A percentile compares a stretch with the other conserved stretches of the same genome.
These are phyloP conservation scores for Nyctibius grandis DNA, from an alignment of 2,797 vertebrate genomes.

Conservation along the genomic window DNA sequence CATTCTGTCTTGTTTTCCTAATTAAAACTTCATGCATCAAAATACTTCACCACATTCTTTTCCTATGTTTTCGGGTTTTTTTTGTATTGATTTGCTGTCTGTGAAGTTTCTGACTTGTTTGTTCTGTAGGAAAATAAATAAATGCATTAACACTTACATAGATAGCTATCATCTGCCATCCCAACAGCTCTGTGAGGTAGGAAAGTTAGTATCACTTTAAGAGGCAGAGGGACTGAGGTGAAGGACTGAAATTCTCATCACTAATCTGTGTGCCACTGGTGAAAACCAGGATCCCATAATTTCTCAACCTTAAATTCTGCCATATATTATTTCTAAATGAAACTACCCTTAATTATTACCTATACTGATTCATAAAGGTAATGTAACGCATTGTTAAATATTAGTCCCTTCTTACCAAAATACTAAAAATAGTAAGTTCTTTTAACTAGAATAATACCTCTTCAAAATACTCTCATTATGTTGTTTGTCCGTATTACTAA, in stretches of 20 bases:
- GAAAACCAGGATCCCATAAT: background rate
- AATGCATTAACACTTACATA: background rate
- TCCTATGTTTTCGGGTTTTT: background rate
- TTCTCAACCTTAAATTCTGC: background rate
- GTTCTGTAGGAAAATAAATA: background rate
- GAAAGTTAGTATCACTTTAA: background rate
- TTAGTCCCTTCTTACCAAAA: background rate
- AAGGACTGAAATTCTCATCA: background rate
- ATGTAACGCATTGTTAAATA: background rate
- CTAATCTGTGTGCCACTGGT: background rate
- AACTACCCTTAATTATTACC: background rate
- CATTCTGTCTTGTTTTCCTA: background rate
- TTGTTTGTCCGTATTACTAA: background rate
- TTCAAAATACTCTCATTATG: background rate
- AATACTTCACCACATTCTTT: background rate
- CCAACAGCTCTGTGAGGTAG: background rate
- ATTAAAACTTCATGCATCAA: background rate
- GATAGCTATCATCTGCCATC: background rate
- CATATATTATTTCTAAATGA: background rate
- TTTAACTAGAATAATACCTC: background rate
- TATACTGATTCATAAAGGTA: background rate
- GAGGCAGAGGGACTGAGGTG: background rate
- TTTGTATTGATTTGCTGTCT: background rate
- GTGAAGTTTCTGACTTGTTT: background rate
- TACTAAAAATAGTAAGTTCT: background rate